A percentile compares a stretch with the other conserved stretches of the same genome.
phyloP scores from a whole-genome alignment of 2,797 vertebrate species.

The Hydrolagus colliei region DNA sequence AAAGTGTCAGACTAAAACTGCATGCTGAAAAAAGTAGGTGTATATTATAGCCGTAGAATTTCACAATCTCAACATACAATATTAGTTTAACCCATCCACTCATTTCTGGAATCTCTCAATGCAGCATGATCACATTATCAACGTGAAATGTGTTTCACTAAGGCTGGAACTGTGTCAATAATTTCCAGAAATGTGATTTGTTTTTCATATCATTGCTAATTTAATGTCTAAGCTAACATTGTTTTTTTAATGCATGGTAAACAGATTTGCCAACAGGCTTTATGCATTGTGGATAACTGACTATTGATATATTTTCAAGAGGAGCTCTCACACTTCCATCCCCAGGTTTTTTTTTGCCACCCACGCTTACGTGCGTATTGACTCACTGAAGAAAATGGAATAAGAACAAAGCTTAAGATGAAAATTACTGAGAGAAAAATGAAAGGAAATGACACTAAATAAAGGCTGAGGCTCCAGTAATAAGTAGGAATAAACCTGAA shows the following conservation, averaged over 20 bases:
- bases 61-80: neutral
- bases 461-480: neutral
- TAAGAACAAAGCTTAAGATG: neutral
- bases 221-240: neutral
- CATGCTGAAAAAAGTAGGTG: neutral
- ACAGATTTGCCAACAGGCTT: too few species aligned
- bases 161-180: too few species aligned
- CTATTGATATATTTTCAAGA: neutral
- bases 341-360: constrained; percentile 17
- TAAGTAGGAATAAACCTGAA: neutral
- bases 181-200: too few species aligned
- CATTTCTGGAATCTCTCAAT: neutral
- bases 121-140: neutral
- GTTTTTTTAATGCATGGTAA: neutral
- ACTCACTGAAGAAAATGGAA: neutral
- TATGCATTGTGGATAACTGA: neutral
- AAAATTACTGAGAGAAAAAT: neutral
- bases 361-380: constrained; percentile 6
- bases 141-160: neutral
- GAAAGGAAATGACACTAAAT: neutral
- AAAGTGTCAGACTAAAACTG: neutral
- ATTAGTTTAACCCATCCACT: neutral
- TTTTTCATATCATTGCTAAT: neutral
- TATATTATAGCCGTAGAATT: neutral
- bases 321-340: neutral